Base-by-base conservation (phyloP, 2,888 invertebrate genomes). In the Eledona agricola region DNA sequence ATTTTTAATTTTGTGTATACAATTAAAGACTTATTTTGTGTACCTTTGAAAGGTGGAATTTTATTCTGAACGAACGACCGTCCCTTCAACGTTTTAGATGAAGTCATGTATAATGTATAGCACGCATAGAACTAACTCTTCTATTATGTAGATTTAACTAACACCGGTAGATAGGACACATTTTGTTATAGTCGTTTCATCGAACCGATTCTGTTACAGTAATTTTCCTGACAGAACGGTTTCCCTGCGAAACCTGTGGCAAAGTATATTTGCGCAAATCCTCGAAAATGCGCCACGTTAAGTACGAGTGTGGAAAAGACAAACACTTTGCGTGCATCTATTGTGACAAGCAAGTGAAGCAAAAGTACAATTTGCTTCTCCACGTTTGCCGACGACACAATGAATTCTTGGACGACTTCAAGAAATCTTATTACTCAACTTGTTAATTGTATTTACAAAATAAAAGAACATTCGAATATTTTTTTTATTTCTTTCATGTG, bases 231-330 rank as follows among this genome's bases (percentile, higher is more conserved):
- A 7, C 15, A 15, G 43, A 43, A 23, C 32, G 15, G n/a, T 51
- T 23, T 32, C 51, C 43, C 6, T 87, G 87, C 76, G 80, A 79
- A 62, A 79, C 78, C 58, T 91, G 90, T 73, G 86, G 86, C 47
- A 90, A 89, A 77, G 82, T 83, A 51, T 92, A 90, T 79, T 83
- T 83, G 72, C 82, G 83, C 74, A 85, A 85, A 69, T 84, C 85
- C 52, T 87, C 87, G 11, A 77, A 89, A 53, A 84, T 82, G 67
- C 82, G 89, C 49, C 89, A 89, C 70, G 77, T 83, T 40, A 84
- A 83, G 29, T 85, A 84, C 64, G 85, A 86, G 66, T 86, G 86
- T 65, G 85, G 85, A 1, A 61, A 60, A 43, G 51, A 57, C 26
- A 59, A 63, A 1, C 42, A 54, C 3, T 68, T 66, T 31, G 28